Evolutionary conservation across 2,888 invertebrate genomes (phyloP), one percentile per base, ranked within the genome.

Genomic region (Drosophila picticornis): DNA sequence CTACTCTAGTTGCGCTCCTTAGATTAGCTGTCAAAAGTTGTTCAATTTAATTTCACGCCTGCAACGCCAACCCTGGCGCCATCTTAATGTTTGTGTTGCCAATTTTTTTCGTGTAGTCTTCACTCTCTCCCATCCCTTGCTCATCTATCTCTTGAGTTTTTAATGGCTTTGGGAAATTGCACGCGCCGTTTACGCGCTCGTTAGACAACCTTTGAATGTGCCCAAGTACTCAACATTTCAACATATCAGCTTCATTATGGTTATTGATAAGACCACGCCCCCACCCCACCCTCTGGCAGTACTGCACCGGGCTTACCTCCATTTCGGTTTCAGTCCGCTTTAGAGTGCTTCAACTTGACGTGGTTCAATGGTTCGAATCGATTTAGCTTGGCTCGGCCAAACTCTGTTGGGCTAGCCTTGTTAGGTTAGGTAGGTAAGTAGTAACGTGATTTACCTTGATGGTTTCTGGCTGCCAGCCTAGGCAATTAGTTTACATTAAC

Each of bases 1-100:
- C 55, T 58, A 50, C 64, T 80, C 79, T 83, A 83, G 75, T 79
- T 72, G 53, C 67, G 71, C 66, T 72, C 48, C 36, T 69, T 68
- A 77, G 84, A 87, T 90, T 87, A 87, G 87, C 90, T 89, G 87
- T 90, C 87, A 90, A 89, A 87, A 90, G 90, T 83, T 89, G 90
- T 84, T 87, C 90, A 89, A 90, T 87, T 87, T 89, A 82, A 87
- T 87, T 90, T 89, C 87, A 88, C 74, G 83, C 81, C 78, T 59
- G 48, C 56, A 36, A 36, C 65, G 3, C 50, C n/a, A 16, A 32
- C 32, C 52, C 50, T 60, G 69, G 55, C 75, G 70, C 72, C 90
- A 27, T 69, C 72, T 80, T 83, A 90, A 85, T 90, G 88, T 83
- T 80, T 81, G 61, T 76, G 60, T 90, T 86, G 85, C 89, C 87